Conservation (phyloP, 2,113 vertebrate genomes). For the Diadophis punctatus region DNA sequence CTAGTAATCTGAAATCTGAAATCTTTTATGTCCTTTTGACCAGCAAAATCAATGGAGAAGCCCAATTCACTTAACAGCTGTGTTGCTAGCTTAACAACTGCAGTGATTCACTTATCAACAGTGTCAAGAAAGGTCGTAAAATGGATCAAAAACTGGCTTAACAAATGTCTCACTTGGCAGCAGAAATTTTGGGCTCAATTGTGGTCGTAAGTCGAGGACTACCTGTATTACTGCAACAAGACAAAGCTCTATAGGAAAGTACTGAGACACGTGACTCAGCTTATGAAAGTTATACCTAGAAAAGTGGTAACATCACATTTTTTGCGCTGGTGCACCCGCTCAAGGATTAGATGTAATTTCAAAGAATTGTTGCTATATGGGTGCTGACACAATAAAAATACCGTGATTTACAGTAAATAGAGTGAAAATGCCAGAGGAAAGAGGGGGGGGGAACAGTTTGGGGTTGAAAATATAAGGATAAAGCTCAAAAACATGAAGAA, state of each 20-base stretch:
- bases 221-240: not conserved
- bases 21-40: no score
- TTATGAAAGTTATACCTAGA: not conserved
- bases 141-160: no score
- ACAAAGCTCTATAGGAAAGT: not conserved
- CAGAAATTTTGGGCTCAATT: no score
- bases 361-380: not conserved
- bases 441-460: not conserved
- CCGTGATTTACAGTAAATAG: not conserved
- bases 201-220: no score
- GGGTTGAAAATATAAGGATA: not conserved
- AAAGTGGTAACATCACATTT: not conserved
- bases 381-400: not conserved
- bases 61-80: no score
- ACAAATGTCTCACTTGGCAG: no score
- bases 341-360: not conserved
- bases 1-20: no score
- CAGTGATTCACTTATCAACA: no score
- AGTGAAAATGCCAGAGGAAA: not conserved
- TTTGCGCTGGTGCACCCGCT: not conserved
- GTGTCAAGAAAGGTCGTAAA: no score
- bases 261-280: not conserved
- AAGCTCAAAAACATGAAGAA: not conserved
- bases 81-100: no score
- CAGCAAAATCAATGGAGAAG: no score